Base-by-base conservation (phyloP, 2,797 vertebrate genomes). In the Craterocephalus amniculus region DNA sequence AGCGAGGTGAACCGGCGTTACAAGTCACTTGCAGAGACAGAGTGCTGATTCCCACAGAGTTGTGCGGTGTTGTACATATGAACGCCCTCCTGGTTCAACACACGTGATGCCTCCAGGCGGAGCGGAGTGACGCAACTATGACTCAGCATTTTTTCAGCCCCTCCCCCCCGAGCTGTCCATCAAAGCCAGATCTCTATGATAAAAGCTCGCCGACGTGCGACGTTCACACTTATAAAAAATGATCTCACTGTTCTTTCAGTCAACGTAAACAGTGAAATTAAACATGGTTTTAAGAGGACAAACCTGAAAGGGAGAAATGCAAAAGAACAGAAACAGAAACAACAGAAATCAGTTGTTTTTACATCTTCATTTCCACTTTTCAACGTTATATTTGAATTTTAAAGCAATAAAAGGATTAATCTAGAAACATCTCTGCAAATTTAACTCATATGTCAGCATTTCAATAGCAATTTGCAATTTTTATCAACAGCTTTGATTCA, bases 91-190 rank as follows among this genome's bases (percentile, higher is more conserved):
- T 61, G 36, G 2, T 20, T 61, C 12, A 35, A 62, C 60, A 45
- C 93, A 92, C 84, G 91, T 94, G 92, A 91, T 49, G 16, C 3
- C 32, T 49, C 61, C 71, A 71, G 83, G 88, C 70, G 81, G 81
- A 76, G 83, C 32, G 29, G 26, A 48, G 59, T 29, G 24, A 74
- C 90, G 87, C 91, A 89, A 91, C 61, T 34, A 79, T 95, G 94
- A 95, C 93, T 95, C 92, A 88, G 93, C 94, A 81, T 4, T 88
- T 55, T 73, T 64, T 34, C 0, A 29, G 38, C 55, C 59, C 73
- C 79, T 49, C 80, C 76, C 73, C 73, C 52, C 18, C 1, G 3
- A 48, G 0, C 63, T 36, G 76, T 71, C 78, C 66, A 9, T 81
- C 63, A 59, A 4, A 24, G n/a, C n/a, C n/a, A n/a, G n/a, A n/a